A percentile compares a stretch with the other conserved stretches of the same genome.
phyloP scores from a whole-genome alignment of 2,797 vertebrate genomes.

The Anguilla pacifica region DNA sequence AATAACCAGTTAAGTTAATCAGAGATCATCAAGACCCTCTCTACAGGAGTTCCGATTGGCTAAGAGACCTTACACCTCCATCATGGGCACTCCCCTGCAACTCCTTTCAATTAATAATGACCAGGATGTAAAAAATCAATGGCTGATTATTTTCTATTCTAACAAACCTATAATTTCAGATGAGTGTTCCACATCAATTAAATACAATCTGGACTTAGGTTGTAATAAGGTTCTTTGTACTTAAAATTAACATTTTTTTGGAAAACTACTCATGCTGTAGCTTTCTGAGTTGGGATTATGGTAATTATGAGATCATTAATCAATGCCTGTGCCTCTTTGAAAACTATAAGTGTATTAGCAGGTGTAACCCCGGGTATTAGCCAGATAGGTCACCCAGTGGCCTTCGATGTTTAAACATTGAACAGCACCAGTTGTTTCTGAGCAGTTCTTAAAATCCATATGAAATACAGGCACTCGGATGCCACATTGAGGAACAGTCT shows the following conservation, averaged over 20 bases:
- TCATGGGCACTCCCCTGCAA: background rate
- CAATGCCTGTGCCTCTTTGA: background rate
- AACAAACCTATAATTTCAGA: background rate
- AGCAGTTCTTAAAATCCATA: background rate
- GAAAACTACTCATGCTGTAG: background rate
- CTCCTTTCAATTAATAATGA: background rate
- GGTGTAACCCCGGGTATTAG: background rate
- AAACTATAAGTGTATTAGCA: background rate
- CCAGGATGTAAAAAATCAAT: background rate
- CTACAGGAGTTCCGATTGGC: background rate
- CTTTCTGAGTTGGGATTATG: background rate
- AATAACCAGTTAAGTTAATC: background rate
- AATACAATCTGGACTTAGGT: background rate
- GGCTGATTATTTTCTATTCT: background rate
- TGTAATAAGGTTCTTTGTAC: background rate
- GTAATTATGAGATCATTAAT: background rate
- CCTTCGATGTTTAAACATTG: background rate
- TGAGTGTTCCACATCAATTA: conserved; percentile 1
- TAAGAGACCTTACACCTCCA: background rate
- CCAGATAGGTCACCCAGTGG: background rate
- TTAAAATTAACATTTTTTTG: background rate
- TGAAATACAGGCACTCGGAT: background rate
- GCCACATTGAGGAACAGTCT: background rate
- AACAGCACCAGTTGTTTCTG: background rate
- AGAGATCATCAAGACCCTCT: background rate